Evolutionary conservation across 1,140 invertebrate species (phyloP).

Genomic region (Dendroctonus ponderosae): DNA sequence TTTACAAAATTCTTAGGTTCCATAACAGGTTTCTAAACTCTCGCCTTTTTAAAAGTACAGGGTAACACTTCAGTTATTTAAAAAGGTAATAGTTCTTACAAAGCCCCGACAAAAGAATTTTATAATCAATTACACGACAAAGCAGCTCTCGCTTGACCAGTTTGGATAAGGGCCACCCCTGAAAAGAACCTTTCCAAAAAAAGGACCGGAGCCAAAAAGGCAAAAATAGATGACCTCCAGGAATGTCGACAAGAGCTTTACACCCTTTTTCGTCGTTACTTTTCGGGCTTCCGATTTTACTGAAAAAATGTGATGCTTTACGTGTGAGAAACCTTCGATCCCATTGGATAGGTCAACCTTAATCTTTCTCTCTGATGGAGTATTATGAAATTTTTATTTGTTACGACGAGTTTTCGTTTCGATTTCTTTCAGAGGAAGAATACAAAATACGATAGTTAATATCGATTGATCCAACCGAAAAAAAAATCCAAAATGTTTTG

Average conservation of each 20-base stretch:
- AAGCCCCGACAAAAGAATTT: not conserved
- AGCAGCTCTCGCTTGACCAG: not conserved
- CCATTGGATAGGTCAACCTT: not conserved
- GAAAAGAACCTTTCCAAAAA: not conserved
- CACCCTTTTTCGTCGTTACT: not conserved
- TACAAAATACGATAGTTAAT: too few relatives aligned
- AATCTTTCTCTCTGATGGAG: not conserved
- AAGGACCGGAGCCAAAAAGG: not conserved
- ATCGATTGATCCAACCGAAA: too few relatives aligned
- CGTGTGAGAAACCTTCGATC: not conserved
- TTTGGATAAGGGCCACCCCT: conserved; percentile 2
- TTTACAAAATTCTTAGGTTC: too few relatives aligned
- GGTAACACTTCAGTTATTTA: not conserved
- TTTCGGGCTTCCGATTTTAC: not conserved
- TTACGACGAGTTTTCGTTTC: too few relatives aligned
- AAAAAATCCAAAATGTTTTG: too few relatives aligned
- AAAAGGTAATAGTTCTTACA: not conserved
- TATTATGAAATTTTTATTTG: too few relatives aligned
- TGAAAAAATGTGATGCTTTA: not conserved
- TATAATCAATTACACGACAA: conserved; percentile 9
- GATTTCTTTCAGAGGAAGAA: too few relatives aligned
- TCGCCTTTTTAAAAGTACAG: too few relatives aligned
- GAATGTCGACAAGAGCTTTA: not conserved
- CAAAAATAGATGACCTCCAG: conserved; percentile 6
- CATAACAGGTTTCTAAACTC: too few relatives aligned